Evolutionary conservation across 2,888 invertebrate genomes (phyloP).

Genomic region (Hydriomena furcata): DNA sequence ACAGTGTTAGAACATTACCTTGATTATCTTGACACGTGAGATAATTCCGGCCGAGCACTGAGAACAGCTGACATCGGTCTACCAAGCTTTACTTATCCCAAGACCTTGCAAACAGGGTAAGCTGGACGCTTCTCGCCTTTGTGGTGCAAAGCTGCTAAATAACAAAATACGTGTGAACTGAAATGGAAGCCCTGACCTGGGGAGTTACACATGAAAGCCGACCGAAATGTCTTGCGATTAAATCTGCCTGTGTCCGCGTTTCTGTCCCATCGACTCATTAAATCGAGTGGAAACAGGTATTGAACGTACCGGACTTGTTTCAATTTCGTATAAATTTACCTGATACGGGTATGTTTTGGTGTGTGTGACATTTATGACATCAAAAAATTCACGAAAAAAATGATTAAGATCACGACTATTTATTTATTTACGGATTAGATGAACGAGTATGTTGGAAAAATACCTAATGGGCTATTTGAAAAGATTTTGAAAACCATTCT

Average conservation of each 20-base stretch:
- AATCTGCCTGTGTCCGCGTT: conserved; percentile 64
- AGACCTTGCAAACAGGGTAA: background rate
- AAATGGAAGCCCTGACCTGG: conserved; percentile 38
- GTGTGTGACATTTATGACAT: too few species aligned
- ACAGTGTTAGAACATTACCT: conserved; percentile 12
- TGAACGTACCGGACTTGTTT: conserved; percentile 52
- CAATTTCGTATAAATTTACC: conserved; percentile 53
- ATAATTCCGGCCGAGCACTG: conserved; percentile 6
- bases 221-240: conserved; percentile 69
- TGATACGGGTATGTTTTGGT: conserved; percentile 48
- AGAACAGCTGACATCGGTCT: conserved; percentile 12
- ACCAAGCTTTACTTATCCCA: conserved; percentile 12
- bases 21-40: background rate
- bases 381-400: too few species aligned
- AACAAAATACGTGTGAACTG: conserved; percentile 25
- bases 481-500: too few species aligned
- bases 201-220: conserved; percentile 68
- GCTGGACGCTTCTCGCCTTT: conserved; percentile 9
- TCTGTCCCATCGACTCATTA: conserved; percentile 69
- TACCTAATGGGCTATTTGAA: too few species aligned
- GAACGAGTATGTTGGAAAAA: too few species aligned
- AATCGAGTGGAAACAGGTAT: conserved; percentile 66
- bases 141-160: conserved; percentile 18
- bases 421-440: too few species aligned
- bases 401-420: too few species aligned